phyloP scores from a whole-genome alignment of 2,797 vertebrate species.

The Chelon auratus region DNA sequence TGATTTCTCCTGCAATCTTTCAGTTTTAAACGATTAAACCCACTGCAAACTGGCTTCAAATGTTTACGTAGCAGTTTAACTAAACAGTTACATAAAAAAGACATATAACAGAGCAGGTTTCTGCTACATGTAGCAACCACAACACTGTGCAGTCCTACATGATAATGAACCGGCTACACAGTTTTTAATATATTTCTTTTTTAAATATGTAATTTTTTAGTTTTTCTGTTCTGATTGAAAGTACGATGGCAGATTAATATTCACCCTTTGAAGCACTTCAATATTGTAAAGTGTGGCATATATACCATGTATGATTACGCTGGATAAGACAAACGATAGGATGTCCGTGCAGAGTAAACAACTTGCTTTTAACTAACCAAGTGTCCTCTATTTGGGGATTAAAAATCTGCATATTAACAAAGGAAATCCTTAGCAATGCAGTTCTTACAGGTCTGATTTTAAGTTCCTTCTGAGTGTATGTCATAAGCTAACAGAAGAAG shows the following conservation, averaged over 20 bases:
- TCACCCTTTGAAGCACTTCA: background rate
- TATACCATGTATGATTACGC: background rate
- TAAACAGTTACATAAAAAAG: background rate
- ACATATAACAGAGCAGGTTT: background rate
- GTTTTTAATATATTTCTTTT: background rate
- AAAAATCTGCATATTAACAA: too few species aligned
- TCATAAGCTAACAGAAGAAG: background rate
- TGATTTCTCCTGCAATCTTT: too few species aligned
- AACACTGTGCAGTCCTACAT: background rate
- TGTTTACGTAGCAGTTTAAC: too few species aligned
- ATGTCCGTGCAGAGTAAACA: too few species aligned
- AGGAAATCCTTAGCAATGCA: too few species aligned
- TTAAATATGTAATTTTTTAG: background rate
- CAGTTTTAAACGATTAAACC: too few species aligned
- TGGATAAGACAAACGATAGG: too few species aligned
- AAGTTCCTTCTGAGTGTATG: background rate
- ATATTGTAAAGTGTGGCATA: background rate
- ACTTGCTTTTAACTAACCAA: too few species aligned
- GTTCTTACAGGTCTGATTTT: background rate
- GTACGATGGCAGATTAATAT: background rate
- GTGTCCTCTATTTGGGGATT: too few species aligned
- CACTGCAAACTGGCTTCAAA: too few species aligned
- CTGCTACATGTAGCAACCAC: background rate
- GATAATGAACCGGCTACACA: background rate
- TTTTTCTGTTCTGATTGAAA: background rate